Percentiles rank a stretch among this genome's conserved stretches.
phyloP scores from a whole-genome alignment of 1,140 invertebrate genomes.

The Tetramorium simillimum region DNA sequence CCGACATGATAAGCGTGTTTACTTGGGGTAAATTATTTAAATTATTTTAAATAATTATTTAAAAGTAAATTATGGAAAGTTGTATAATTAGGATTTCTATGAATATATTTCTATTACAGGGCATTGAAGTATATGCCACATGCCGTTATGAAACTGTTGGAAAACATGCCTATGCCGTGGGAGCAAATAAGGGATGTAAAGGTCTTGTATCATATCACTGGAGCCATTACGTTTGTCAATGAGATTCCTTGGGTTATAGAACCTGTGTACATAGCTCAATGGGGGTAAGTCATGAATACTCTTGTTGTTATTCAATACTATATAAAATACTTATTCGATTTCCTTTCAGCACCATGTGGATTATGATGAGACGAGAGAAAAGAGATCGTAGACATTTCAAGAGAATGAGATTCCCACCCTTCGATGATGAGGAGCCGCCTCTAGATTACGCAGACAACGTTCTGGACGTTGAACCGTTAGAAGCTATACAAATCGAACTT shows the following conservation, averaged over 20 bases:
- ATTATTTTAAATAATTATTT: too few relatives aligned
- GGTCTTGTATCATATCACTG: constrained; percentile 98
- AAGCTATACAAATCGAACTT: constrained; percentile 99
- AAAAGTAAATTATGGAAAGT: not conserved
- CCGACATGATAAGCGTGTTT: constrained; percentile 99
- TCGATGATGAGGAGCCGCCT: constrained; percentile 99
- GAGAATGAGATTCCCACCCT: constrained; percentile 99
- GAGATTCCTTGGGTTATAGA: constrained; percentile 99
- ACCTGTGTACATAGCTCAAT: constrained; percentile 99
- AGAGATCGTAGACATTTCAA: constrained; percentile 99
- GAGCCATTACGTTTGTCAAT: constrained; percentile 99
- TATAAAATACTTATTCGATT: not conserved
- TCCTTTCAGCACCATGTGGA: constrained; percentile 97
- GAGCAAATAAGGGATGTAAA: constrained; percentile 99
- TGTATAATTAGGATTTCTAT: constrained; percentile 1
- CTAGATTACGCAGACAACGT: constrained; percentile 99
- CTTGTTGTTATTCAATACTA: not conserved
- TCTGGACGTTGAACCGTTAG: constrained; percentile 99
- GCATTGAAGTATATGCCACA: constrained; percentile 99
- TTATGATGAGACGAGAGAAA: constrained; percentile 99
- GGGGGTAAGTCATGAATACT: constrained; percentile 90
- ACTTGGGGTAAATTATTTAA: constrained; percentile 91
- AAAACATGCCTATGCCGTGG: constrained; percentile 99
- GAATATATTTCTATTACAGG: constrained; percentile 82
- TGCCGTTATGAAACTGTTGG: constrained; percentile 98